phyloP scores from a whole-genome alignment of 1,140 invertebrate species.

The Trichonephila clavata region DNA sequence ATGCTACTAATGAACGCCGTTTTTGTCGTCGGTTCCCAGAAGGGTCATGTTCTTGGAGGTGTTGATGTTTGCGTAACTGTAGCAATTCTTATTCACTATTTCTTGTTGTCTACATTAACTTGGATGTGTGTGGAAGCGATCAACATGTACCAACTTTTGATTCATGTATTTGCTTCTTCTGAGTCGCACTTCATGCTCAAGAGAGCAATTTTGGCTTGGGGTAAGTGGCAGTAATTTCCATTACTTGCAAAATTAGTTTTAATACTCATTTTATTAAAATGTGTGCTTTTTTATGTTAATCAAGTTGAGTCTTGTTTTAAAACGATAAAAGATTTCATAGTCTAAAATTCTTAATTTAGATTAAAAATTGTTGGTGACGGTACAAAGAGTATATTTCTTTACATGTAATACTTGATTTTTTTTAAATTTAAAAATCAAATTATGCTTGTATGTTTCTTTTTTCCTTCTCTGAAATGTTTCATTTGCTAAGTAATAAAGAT shows the following conservation, averaged over 20 bases:
- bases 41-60: conserved; percentile 67
- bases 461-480: too few relatives aligned
- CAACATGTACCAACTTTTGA: conserved; percentile 84
- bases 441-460: too few relatives aligned
- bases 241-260: not conserved
- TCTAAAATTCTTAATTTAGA: too few relatives aligned
- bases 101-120: conserved; percentile 82
- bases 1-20: conserved; percentile 82
- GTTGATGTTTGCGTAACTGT: conserved; percentile 79
- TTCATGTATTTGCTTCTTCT: conserved; percentile 83
- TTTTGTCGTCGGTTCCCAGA: conserved; percentile 80
- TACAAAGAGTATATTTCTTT: too few relatives aligned
- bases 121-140: conserved; percentile 84
- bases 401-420: too few relatives aligned
- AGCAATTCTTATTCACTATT: conserved; percentile 82
- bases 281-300: not conserved
- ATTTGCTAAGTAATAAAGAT: too few relatives aligned
- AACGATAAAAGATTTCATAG: too few relatives aligned
- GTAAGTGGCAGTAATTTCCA: conserved; percentile 79
- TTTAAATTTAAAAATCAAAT: too few relatives aligned
- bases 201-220: conserved; percentile 83
- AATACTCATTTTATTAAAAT: not conserved
- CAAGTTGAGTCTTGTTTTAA: too few relatives aligned
- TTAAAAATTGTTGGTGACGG: too few relatives aligned
- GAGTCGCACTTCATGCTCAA: conserved; percentile 83